Conservation (phyloP, 2,113 vertebrate genomes). For the Coryphaenoides rupestris region DNA sequence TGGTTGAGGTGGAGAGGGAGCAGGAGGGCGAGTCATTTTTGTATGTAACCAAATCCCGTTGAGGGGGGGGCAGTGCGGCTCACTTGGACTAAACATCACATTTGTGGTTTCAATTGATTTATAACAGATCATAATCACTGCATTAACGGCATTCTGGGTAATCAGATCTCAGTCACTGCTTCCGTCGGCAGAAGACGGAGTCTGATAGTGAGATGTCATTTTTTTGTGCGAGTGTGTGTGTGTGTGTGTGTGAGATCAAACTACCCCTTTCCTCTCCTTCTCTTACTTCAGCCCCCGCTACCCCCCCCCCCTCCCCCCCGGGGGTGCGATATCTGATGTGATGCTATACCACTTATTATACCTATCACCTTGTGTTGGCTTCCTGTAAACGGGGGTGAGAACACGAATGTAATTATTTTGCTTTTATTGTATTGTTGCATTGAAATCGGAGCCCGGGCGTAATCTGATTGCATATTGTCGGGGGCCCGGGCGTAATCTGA, state of each 20-base stretch:
- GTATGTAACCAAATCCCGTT: no score
- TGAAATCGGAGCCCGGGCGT: slow-evolving; percentile 84
- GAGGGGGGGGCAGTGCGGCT: no score
- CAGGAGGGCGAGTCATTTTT: slow-evolving; percentile 46
- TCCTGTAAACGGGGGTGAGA: slow-evolving; percentile 86
- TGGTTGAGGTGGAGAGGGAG: no score
- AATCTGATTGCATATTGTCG: slow-evolving; percentile 88
- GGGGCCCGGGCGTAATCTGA: slow-evolving; percentile 87
- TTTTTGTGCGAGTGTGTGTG: no score
- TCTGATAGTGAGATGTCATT: no score
- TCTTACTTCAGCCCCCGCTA: no score
- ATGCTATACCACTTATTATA: slow-evolving; percentile 59
- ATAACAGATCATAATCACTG: no score
- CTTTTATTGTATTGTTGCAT: slow-evolving; percentile 83
- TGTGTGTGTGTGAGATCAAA: slow-evolving; percentile 29
- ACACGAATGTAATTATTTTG: slow-evolving; percentile 79
- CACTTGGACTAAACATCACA: no score
- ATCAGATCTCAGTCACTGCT: slow-evolving; percentile 66
- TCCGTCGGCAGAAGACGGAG: slow-evolving; percentile 53
- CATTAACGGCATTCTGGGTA: slow-evolving; percentile 66
- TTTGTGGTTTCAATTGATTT: no score
- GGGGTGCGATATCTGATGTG: slow-evolving; percentile 44
- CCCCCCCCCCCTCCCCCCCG: no score
- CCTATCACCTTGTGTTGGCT: slow-evolving; percentile 55
- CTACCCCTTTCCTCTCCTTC: background rate